Evolutionary conservation across 1,140 invertebrate species (phyloP), one percentile per base, ranked within the genome.

Genomic region (Pomacea maculata): DNA sequence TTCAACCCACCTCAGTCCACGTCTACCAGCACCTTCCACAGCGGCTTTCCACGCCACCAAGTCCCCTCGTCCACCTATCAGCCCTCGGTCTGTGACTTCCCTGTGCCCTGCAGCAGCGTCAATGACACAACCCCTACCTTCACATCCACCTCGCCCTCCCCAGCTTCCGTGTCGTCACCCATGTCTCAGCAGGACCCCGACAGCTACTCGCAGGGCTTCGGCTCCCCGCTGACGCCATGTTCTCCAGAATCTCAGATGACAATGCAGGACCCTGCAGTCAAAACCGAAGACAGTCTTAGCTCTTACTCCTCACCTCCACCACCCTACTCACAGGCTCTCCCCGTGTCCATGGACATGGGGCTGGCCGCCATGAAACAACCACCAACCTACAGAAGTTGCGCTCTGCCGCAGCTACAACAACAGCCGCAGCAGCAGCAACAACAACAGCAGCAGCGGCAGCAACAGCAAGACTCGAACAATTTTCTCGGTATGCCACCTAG

Each of bases 361-460:
- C 67, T 84, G 17, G 83, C 88, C 63, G 45, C 86, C 34, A 80
- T 91, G 63, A 92, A 92, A 81, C 91, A 92, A 76, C 89, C 89
- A 21, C 90, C 89, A 29, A 85, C 88, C 15, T 92, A 91, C 83
- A 90, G 85, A 71, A 89, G 89, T 78, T 89, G 89, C 76, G 80
- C 87, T 76, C 86, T 90, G 57, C 88, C 85, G 73, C 83, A 83
- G 34, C 70, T 80, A 71, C 64, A 34, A 78, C 55, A 80, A 73
- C 80, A 74, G 75, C 82, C 82, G 55, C 76, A 81, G 71, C 82
- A 91, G 34, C 87, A 87, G 67, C 82, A 84, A 29, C 75, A 81
- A 70, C 82, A 91, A 34, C 87, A 87, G 67, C 82, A 84, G 34
- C 70, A 64, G 25, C 67, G 63, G 67, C 79, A 79, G 75, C 79